These are phyloP conservation scores for Ispidina lecontei DNA, from an alignment of 2,797 vertebrate species.

Conservation along the genomic window DNA sequence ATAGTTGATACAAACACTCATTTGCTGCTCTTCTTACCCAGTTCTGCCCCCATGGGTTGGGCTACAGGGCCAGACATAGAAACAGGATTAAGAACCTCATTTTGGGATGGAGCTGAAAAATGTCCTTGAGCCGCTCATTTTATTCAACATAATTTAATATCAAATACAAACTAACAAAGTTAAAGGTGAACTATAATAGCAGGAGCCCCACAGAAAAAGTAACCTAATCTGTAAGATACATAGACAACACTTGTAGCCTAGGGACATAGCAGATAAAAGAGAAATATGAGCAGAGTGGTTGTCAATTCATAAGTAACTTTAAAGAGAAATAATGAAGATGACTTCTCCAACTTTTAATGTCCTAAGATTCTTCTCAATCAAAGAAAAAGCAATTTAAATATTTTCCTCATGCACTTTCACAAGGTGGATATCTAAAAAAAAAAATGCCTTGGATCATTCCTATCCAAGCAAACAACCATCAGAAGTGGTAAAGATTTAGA, in stretches of 20 bases:
- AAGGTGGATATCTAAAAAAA: neutral
- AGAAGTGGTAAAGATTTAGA: neutral
- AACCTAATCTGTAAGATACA: slow-evolving; percentile 72
- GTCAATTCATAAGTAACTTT: slow-evolving; percentile 75
- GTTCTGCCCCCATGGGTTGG: neutral
- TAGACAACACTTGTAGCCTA: slow-evolving; percentile 70
- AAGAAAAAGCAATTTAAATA: neutral
- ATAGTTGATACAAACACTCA: neutral
- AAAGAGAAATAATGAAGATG: slow-evolving; percentile 77
- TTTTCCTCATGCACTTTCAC: neutral
- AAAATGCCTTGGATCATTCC: neutral
- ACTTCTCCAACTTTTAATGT: slow-evolving; percentile 65
- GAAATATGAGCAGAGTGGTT: slow-evolving; percentile 68
- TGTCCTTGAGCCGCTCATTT: slow-evolving; percentile 66
- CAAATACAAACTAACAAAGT: slow-evolving; percentile 74
- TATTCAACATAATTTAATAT: slow-evolving; percentile 76
- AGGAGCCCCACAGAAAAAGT: slow-evolving; percentile 64
- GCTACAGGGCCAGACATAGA: slow-evolving; percentile 3
- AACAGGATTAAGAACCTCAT: slow-evolving; percentile 53
- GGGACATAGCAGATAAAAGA: slow-evolving; percentile 72
- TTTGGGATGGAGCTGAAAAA: slow-evolving; percentile 62
- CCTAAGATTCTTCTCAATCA: slow-evolving; percentile 22
- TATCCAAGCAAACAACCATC: neutral
- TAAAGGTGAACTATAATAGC: slow-evolving; percentile 74
- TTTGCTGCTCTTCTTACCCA: neutral